These are phyloP conservation scores for Protaetia brevitarsis DNA, from an alignment of 1,140 invertebrate species.

Conservation along the genomic window DNA sequence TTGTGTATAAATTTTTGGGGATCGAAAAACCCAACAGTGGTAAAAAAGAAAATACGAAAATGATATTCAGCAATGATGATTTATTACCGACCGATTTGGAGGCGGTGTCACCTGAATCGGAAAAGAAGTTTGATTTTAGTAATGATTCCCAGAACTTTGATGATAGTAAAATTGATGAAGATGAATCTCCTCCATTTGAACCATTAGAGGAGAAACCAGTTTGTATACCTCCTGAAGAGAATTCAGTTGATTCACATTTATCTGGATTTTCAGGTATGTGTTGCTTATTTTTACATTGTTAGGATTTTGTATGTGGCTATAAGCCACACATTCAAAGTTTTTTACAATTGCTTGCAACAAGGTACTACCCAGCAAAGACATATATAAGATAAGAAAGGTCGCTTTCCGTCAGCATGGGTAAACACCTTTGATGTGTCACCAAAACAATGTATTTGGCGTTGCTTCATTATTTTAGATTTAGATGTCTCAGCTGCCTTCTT, in stretches of 20 bases:
- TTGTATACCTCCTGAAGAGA: slow-evolving; percentile 38
- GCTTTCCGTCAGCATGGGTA: too few species aligned
- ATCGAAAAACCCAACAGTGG: slow-evolving; percentile 59
- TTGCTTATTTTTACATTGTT: too few species aligned
- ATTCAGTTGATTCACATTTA: slow-evolving; percentile 56
- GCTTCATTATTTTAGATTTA: too few species aligned
- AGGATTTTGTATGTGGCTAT: too few species aligned
- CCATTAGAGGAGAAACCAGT: slow-evolving; percentile 52
- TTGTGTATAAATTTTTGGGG: slow-evolving; percentile 84
- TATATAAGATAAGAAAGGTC: too few species aligned
- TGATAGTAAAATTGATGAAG: slow-evolving; percentile 60
- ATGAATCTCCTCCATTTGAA: slow-evolving; percentile 67
- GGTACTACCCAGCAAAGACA: too few species aligned
- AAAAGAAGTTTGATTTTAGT: slow-evolving; percentile 46
- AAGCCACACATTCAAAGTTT: too few species aligned
- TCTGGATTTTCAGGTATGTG: slow-evolving; percentile 60
- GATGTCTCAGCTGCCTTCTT: too few species aligned
- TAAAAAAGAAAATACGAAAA: slow-evolving; percentile 48
- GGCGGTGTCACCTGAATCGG: slow-evolving; percentile 72
- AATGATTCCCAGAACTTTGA: slow-evolving; percentile 50
- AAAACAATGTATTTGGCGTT: too few species aligned
- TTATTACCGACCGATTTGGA: slow-evolving; percentile 72
- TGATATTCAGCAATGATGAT: slow-evolving; percentile 51
- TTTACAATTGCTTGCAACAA: too few species aligned
- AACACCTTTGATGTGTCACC: too few species aligned